phyloP scores from a whole-genome alignment of 2,888 invertebrate genomes.

The Mycogona germanica region DNA sequence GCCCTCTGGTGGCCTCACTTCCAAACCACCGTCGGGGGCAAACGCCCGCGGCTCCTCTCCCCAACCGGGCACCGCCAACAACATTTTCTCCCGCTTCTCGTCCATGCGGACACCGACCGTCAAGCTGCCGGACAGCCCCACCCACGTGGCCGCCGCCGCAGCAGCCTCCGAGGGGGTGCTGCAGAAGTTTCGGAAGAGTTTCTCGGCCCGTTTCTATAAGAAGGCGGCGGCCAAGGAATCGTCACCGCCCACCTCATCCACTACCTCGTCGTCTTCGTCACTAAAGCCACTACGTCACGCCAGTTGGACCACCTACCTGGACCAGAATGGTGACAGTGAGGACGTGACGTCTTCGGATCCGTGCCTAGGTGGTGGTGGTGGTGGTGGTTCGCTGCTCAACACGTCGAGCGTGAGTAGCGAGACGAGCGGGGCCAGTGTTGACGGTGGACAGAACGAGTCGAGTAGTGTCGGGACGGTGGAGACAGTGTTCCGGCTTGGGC shows the following conservation, averaged over 20 bases:
- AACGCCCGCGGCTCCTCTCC: background rate
- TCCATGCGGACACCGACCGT: constrained; percentile 16
- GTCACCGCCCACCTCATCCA: constrained; percentile 18
- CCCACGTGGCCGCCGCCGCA: too few relatives aligned
- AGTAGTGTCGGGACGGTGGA: too few relatives aligned
- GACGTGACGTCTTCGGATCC: background rate
- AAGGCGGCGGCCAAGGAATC: constrained; percentile 39
- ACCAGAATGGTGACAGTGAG: background rate
- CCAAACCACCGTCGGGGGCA: too few relatives aligned
- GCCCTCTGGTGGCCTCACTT: background rate
- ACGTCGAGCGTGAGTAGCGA: constrained; percentile 10
- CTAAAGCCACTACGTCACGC: constrained; percentile 10
- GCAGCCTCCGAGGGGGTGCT: constrained; percentile 54
- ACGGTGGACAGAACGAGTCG: constrained; percentile 20
- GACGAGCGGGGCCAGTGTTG: background rate
- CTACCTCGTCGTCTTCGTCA: constrained; percentile 6
- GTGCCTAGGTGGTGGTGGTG: background rate
- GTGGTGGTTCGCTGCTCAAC: background rate
- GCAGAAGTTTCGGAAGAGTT: constrained; percentile 56
- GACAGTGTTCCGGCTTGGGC: constrained; percentile 42
- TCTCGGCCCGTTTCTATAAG: constrained; percentile 48
- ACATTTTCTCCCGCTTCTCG: constrained; percentile 17
- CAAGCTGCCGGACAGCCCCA: background rate
- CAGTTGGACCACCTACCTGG: constrained; percentile 12
- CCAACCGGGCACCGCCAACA: background rate